Evolutionary conservation across 2,797 vertebrate species (phyloP), one percentile per base, ranked within the genome.

Genomic region (Syndactyla subalaris): DNA sequence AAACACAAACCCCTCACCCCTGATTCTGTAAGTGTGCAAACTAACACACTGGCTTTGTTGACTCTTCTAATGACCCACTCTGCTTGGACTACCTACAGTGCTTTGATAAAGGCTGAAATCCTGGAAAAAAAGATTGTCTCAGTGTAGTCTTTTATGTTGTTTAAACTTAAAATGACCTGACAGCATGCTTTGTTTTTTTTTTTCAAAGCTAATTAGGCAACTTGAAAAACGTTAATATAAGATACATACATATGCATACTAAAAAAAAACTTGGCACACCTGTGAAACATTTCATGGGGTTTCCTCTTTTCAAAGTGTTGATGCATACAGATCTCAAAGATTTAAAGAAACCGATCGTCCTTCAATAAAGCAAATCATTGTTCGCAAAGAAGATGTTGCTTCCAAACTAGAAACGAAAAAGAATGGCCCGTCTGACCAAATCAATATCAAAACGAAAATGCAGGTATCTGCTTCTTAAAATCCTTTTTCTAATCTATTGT

Each of bases 291-390:
- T 54, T 92, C 75, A 74, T 66, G 39, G 46, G 1, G 0, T 52
- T 94, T 52, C 48, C 21, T 97, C 74, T 95, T 80, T 90, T 74
- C 45, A 45, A 94, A 99, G 99, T 48, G 97, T 99, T 4, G 98
- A 99, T 48, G 98, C 99, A 0, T 99, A 99, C 82, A 98, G 99
- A 95, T 99, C 99, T 73, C 99, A 98, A 89, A 98, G 99, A 88
- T 96, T 99, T 93, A 99, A 99, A 95, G 99, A 99, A 90, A 97
- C 95, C 0, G 99, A 99, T 41, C 98, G 98, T 67, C 98, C 99
- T 52, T 96, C 96, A 15, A 97, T 99, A 88, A 99, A 99, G 78
- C 99, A 99, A 97, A 97, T 99, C 75, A 99, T 99, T 20, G 98
- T 99, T 78, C 98, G 98, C 57, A 99, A 98, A 93, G 99, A 99